Conservation (phyloP, 2,113 vertebrate genomes). For the Urocynchramus pylzowi region DNA sequence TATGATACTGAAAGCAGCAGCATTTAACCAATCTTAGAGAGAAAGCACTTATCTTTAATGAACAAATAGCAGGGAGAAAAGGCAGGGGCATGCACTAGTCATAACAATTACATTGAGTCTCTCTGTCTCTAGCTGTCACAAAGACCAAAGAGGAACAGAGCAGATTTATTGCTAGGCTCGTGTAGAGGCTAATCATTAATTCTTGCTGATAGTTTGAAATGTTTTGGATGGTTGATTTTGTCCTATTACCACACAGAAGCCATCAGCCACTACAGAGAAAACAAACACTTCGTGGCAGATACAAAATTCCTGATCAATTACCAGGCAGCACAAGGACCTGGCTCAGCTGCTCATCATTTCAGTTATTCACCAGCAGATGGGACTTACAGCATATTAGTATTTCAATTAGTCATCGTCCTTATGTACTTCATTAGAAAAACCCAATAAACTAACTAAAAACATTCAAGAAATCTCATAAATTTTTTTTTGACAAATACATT, state of each 20-base stretch:
- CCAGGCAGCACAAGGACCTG: slow-evolving; percentile 3
- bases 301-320: slow-evolving; percentile 52
- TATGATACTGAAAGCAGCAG: neutral
- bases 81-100: neutral
- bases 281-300: slow-evolving; percentile 42
- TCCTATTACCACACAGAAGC: neutral
- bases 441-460: neutral
- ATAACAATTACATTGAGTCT: neutral
- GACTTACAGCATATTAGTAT: neutral
- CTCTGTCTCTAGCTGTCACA: neutral
- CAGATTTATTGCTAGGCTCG: slow-evolving; percentile 13
- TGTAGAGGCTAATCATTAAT: slow-evolving; percentile 32
- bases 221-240: slow-evolving; percentile 35
- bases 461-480: neutral
- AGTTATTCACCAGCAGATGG: slow-evolving; percentile 29
- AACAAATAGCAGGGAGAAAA: slow-evolving; percentile 15
- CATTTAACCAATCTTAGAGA: neutral
- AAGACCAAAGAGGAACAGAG: neutral
- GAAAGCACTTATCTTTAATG: neutral
- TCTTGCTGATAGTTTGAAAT: neutral
- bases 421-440: neutral
- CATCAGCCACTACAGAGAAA: neutral
- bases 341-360: slow-evolving; percentile 53
- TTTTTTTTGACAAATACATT: neutral
- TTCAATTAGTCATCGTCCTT: neutral